These are phyloP conservation scores for Sylvicola fuscatus DNA, from an alignment of 2,888 invertebrate species.

Conservation along the genomic window DNA sequence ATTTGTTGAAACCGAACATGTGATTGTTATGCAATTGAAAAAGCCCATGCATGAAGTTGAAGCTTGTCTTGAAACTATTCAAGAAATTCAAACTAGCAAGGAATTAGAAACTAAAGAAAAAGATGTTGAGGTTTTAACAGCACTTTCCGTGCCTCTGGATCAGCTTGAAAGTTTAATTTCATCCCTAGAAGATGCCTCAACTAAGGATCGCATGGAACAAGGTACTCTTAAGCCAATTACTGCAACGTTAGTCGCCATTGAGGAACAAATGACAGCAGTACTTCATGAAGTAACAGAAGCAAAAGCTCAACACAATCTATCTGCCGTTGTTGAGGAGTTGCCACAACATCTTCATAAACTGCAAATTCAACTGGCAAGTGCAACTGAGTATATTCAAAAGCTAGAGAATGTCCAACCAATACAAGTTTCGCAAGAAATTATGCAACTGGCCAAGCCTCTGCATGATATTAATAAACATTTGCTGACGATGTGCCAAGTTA, in stretches of 20 bases:
- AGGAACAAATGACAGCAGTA: no score
- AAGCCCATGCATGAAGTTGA: slow-evolving; percentile 30
- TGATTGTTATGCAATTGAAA: background rate
- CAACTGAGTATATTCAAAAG: slow-evolving; percentile 5
- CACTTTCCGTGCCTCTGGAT: background rate
- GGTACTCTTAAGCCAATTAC: no score
- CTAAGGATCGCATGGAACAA: background rate
- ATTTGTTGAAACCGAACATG: background rate
- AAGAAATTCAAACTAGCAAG: slow-evolving; percentile 7
- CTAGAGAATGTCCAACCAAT: slow-evolving; percentile 12
- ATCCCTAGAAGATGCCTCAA: background rate
- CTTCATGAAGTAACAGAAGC: no score
- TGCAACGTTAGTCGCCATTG: no score
- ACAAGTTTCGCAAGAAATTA: slow-evolving; percentile 11
- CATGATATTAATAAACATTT: slow-evolving; percentile 15
- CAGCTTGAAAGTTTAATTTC: background rate
- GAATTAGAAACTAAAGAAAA: background rate
- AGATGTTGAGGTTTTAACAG: background rate
- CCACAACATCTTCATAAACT: no score
- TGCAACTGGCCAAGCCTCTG: slow-evolving; percentile 15
- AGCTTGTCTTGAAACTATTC: slow-evolving; percentile 28
- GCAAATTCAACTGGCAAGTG: no score
- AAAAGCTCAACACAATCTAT: no score
- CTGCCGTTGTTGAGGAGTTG: no score
- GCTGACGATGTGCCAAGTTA: slow-evolving; percentile 11